Evolutionary conservation across 2,888 invertebrate genomes (phyloP).

Genomic region (Phortica okadai): DNA sequence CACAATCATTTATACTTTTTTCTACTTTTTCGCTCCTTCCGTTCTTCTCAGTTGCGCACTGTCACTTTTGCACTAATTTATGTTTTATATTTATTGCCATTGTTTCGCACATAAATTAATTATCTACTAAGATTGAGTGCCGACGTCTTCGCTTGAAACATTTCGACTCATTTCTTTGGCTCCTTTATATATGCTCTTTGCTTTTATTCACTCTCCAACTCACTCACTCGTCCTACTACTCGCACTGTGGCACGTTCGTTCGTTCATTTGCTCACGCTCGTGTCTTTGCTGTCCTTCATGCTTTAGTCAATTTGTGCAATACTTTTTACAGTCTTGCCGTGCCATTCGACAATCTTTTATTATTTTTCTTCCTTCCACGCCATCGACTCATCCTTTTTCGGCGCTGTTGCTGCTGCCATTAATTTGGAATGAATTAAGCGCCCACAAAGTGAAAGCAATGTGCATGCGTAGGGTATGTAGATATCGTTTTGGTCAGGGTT

Average conservation of each 20-base stretch:
- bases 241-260: no score
- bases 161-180: neutral
- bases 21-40: neutral
- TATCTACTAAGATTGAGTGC: conserved; percentile 35
- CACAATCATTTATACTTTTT: neutral
- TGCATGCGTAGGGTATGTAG: neutral
- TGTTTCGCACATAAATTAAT: conserved; percentile 37
- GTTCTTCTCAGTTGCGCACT: neutral
- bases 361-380: no score
- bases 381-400: neutral
- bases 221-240: no score
- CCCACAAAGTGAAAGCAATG: neutral
- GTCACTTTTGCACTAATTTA: conserved; percentile 19
- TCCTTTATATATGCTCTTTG: neutral
- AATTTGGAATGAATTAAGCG: conserved; percentile 24
- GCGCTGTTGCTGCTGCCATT: conserved; percentile 4
- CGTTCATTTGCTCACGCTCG: no score
- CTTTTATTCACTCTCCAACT: neutral
- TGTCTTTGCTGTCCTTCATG: no score
- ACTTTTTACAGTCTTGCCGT: no score
- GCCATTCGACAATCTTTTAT: no score
- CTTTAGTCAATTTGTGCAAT: no score
- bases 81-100: conserved; percentile 33
- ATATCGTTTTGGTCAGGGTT: neutral
- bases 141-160: neutral